These are phyloP conservation scores for Aphyosemion australe DNA, from an alignment of 2,113 vertebrate species.

Conservation along the genomic window DNA sequence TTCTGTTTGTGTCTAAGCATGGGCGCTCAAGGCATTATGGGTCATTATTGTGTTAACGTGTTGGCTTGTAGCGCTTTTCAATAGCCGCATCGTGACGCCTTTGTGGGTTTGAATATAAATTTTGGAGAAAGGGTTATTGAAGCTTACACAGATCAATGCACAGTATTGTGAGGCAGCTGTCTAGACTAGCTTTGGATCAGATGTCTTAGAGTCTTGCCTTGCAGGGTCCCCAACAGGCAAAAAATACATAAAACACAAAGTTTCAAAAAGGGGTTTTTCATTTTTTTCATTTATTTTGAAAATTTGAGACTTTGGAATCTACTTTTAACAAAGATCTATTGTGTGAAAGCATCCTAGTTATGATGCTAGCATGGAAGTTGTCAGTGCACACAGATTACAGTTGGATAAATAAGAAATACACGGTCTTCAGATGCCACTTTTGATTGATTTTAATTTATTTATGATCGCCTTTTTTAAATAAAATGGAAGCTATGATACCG, in stretches of 20 bases:
- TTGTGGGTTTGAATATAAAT: slow-evolving; percentile 49
- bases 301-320: too few relatives aligned
- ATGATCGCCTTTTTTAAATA: too few relatives aligned
- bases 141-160: slow-evolving; percentile 57
- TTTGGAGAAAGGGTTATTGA: slow-evolving; percentile 55
- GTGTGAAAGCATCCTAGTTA: too few relatives aligned
- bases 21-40: slow-evolving; percentile 32
- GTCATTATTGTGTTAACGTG: slow-evolving; percentile 43
- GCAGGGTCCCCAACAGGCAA: slow-evolving; percentile 36
- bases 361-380: too few relatives aligned
- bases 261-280: neutral
- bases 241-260: slow-evolving; percentile 2
- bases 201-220: slow-evolving; percentile 59
- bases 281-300: too few relatives aligned
- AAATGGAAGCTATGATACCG: too few relatives aligned
- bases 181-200: slow-evolving; percentile 58
- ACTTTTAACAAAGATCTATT: too few relatives aligned
- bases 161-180: slow-evolving; percentile 54
- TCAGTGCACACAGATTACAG: too few relatives aligned
- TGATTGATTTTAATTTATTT: too few relatives aligned
- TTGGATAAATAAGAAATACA: too few relatives aligned
- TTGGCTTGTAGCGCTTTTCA: slow-evolving; percentile 45
- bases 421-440: too few relatives aligned
- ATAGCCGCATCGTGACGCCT: slow-evolving; percentile 40
- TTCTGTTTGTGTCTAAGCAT: slow-evolving; percentile 6